Evolutionary conservation across 1,140 invertebrate species (phyloP), one percentile per base, ranked within the genome.

Genomic region (Pachyrhynchus sulphureomaculatus): DNA sequence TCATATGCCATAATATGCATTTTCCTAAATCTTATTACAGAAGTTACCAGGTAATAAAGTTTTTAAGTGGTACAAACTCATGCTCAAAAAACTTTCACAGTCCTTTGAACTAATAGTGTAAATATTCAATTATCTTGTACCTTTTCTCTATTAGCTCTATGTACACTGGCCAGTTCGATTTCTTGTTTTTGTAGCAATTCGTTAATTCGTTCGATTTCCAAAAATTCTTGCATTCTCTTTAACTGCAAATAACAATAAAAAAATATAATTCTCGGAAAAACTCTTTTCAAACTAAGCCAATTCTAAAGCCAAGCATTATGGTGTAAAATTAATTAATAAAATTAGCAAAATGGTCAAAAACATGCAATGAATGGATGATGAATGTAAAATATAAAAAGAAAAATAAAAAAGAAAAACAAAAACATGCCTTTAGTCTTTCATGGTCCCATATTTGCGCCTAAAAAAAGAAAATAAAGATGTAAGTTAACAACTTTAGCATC

Each of bases 351-450:
- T 2, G 6, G 21, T 3, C 1, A 52, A 34, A n/a, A 26, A 20
- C n/a, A 41, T 53, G 26, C 15, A 29, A 32, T 51, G 18, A 57
- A 21, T n/a, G n/a, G n/a, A n/a, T n/a, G n/a, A n/a, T n/a, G n/a
- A n/a, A n/a, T n/a, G n/a, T n/a, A n/a, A n/a, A n/a, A n/a, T n/a
- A n/a, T n/a, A n/a, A n/a, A n/a, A n/a, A n/a, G n/a, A 32, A 57
- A 61, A 61, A 15, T 23, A 64, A 45, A 29, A 12, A 54, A 37
- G 44, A 44, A 75, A 74, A 72, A 68, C 26, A 69, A 73, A 75
- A 75, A 85, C 83, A 80, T 85, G 82, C 83, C 83, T 85, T 85
- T 73, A 77, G 74, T 76, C 77, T 80, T 78, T 83, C 81, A 79
- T 83, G 77, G 74, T 79, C 77, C 77, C 73, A 77, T 74, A 84